A percentile compares a stretch with the other conserved stretches of the same genome.
Conservation (phyloP, 2,113 vertebrate species). For the Pangasianodon gigas region DNA sequence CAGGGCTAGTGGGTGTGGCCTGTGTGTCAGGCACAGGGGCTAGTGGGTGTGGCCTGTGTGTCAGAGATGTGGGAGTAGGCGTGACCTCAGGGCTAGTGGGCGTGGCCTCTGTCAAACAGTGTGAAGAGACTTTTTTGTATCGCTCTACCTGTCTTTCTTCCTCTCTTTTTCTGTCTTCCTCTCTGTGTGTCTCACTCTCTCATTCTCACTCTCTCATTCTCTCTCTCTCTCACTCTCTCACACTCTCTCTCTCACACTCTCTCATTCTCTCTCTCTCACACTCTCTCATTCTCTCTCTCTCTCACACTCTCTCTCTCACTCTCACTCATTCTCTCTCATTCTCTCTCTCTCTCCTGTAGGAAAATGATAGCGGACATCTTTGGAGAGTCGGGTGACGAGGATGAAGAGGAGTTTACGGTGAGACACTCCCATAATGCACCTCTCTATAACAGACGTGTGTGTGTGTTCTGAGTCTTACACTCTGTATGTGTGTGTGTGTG, state of each 20-base stretch:
- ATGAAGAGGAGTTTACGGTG: constrained; percentile 96
- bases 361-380: constrained; percentile 99
- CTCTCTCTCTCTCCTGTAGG: constrained; percentile 65
- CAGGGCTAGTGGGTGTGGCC: neutral
- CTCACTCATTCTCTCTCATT: neutral
- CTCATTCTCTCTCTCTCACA: neutral
- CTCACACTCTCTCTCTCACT: neutral
- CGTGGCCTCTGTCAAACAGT: neutral
- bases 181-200: neutral
- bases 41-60: neutral
- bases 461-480: neutral
- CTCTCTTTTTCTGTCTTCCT: neutral
- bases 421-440: constrained; percentile 24
- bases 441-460: neutral
- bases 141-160: neutral
- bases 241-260: neutral
- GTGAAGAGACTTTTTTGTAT: neutral
- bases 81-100: too few species aligned
- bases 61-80: too few species aligned
- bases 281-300: neutral
- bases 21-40: neutral
- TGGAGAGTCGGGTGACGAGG: constrained; percentile 97
- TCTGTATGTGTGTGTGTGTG: constrained; percentile 8
- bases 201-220: neutral
- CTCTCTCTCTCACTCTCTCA: too few species aligned